These are phyloP conservation scores for Mycalesis mineus DNA, from an alignment of 2,888 invertebrate genomes.

Conservation along the genomic window DNA sequence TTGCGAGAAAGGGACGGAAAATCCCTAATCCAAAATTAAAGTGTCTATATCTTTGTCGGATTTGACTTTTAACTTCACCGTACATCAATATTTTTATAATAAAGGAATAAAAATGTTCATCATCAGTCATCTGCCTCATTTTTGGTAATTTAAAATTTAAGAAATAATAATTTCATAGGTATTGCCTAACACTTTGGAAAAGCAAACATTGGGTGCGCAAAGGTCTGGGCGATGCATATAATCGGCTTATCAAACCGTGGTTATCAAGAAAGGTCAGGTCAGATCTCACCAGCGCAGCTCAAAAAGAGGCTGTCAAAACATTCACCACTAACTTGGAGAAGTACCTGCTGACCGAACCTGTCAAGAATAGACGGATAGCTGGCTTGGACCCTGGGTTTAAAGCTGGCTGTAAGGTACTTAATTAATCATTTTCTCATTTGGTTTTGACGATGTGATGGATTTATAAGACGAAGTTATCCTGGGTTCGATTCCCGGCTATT, in stretches of 20 bases:
- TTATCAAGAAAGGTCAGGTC: slow-evolving; percentile 83
- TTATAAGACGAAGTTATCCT: no score
- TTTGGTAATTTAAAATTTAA: no score
- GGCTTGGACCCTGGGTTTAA: slow-evolving; percentile 94
- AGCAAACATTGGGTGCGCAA: slow-evolving; percentile 59
- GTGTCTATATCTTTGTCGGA: no score
- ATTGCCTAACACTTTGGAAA: slow-evolving; percentile 61
- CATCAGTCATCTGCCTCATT: no score
- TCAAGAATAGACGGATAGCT: slow-evolving; percentile 87
- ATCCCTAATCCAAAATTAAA: no score
- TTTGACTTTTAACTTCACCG: no score
- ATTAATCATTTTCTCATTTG: neutral
- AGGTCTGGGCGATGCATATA: slow-evolving; percentile 65
- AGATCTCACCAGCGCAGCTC: slow-evolving; percentile 85
- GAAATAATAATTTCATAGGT: slow-evolving; percentile 50
- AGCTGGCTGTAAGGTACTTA: slow-evolving; percentile 89
- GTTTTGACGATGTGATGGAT: neutral
- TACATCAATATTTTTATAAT: no score
- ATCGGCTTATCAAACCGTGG: slow-evolving; percentile 78
- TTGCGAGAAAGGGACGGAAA: no score
- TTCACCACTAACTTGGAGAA: slow-evolving; percentile 92
- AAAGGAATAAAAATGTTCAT: no score
- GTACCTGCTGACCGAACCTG: slow-evolving; percentile 87
- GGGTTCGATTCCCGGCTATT: no score
- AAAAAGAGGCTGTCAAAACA: slow-evolving; percentile 89